Evolutionary conservation across 2,113 vertebrate genomes (phyloP).

Genomic region (Vidua macroura): DNA sequence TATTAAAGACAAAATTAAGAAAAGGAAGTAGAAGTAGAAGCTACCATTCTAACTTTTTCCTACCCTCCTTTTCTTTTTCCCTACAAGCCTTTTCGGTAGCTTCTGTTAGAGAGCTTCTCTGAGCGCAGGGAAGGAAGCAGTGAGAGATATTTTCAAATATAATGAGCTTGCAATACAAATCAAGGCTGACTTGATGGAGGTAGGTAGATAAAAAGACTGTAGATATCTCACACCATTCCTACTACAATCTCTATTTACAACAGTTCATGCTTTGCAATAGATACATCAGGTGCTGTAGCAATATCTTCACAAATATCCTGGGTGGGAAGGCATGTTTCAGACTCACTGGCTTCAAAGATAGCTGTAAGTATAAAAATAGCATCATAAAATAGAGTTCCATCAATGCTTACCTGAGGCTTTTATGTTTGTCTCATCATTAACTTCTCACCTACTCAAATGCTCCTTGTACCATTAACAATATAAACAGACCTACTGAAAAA

Average conservation of each 20-base stretch:
- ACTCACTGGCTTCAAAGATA: neutral
- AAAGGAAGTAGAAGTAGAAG: neutral
- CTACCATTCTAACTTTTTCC: neutral
- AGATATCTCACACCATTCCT: neutral
- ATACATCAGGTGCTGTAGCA: neutral
- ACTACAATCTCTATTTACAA: neutral
- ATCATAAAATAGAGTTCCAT: neutral
- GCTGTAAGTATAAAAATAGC: neutral
- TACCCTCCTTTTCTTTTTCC: neutral
- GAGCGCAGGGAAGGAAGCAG: neutral
- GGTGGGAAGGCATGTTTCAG: neutral
- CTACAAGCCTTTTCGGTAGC: neutral
- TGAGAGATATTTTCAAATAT: neutral
- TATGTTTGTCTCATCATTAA: neutral
- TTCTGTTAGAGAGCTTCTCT: neutral
- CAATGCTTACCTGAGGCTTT: neutral
- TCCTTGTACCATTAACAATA: slow-evolving; percentile 33
- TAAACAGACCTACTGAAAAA: slow-evolving; percentile 1
- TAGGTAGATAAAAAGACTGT: neutral
- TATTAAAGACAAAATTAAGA: neutral
- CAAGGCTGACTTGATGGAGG: neutral
- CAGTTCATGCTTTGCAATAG: neutral
- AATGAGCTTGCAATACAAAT: neutral
- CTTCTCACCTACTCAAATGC: neutral
- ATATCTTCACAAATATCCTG: neutral